Conservation (phyloP, 2,113 vertebrate species). For the Pluvianellus socialis region DNA sequence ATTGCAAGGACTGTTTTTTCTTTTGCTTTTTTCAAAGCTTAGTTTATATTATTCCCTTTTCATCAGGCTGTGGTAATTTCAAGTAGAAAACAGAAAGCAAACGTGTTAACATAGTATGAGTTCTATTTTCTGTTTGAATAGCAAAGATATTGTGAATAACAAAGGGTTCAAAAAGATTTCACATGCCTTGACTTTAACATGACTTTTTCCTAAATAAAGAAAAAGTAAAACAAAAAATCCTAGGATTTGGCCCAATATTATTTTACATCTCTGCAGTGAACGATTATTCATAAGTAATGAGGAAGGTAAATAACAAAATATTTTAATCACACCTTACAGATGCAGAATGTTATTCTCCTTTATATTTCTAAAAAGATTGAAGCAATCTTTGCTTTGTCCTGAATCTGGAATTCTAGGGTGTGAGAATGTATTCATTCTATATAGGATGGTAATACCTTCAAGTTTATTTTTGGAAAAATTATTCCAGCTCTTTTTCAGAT, state of each 20-base stretch:
- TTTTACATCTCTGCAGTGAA: background rate
- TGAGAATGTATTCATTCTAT: background rate
- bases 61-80: background rate
- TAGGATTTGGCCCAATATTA: background rate
- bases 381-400: background rate
- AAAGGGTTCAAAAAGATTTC: background rate
- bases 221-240: background rate
- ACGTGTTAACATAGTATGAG: fast-evolving
- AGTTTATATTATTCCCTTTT: background rate
- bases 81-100: background rate
- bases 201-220: background rate
- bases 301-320: background rate
- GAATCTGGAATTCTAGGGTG: background rate
- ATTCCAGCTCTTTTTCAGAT: background rate
- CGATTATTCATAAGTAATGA: background rate
- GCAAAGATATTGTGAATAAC: background rate
- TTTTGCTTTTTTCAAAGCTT: background rate
- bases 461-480: background rate
- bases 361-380: background rate
- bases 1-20: background rate
- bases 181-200: background rate
- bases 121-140: background rate
- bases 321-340: background rate
- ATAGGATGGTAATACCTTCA: background rate
- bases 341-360: background rate